phyloP scores from a whole-genome alignment of 1,140 invertebrate species.

The Steinernema feltiae region DNA sequence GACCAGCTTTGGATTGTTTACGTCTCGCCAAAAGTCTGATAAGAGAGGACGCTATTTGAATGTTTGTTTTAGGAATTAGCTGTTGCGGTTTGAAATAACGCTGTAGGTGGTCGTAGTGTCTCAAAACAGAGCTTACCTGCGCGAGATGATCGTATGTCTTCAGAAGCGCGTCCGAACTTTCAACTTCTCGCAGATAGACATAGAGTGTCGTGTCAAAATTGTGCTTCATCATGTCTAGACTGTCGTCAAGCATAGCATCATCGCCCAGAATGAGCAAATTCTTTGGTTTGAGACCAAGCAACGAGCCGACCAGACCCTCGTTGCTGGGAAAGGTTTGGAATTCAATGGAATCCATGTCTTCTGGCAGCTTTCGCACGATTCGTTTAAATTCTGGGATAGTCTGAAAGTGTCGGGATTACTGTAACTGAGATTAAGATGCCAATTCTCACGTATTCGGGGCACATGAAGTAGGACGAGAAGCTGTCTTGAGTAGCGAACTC shows the following conservation, averaged over 20 bases:
- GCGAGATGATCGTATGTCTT: neutral
- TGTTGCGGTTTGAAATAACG: no score
- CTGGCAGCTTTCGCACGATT: neutral
- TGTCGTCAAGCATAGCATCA: neutral
- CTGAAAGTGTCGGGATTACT: neutral
- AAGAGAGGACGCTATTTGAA: neutral
- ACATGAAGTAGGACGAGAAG: neutral
- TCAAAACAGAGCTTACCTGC: neutral
- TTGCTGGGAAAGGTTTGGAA: constrained; percentile 1
- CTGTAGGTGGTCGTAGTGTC: neutral
- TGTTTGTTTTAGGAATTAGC: neutral
- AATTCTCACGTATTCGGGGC: neutral
- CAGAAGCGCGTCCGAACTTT: neutral
- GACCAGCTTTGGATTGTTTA: neutral
- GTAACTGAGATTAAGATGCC: neutral
- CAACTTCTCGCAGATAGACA: neutral
- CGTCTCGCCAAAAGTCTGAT: no score
- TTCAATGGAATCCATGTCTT: neutral
- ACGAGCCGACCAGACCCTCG: neutral
- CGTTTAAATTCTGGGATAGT: neutral
- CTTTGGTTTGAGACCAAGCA: neutral
- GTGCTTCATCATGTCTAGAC: constrained; percentile 2
- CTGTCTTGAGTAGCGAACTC: constrained; percentile 3
- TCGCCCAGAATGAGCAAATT: neutral
- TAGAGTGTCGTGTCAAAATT: neutral